Conservation (phyloP, 2,888 invertebrate species). For the Linnaemya tessellans region DNA sequence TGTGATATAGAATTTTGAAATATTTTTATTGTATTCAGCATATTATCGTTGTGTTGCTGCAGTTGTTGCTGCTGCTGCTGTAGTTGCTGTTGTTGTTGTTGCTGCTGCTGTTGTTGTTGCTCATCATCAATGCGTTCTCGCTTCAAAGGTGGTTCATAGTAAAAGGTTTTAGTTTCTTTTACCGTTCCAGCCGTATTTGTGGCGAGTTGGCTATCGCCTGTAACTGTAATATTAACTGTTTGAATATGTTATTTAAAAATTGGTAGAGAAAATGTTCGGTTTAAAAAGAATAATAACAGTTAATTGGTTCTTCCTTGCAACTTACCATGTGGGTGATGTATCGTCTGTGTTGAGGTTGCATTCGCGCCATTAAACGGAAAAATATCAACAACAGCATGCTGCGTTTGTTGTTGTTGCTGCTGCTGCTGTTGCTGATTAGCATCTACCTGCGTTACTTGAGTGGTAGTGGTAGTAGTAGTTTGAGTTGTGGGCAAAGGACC, state of each 20-base stretch:
- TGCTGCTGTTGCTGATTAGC: constrained; percentile 77
- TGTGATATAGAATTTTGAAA: constrained; percentile 81
- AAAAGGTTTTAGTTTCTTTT: constrained; percentile 80
- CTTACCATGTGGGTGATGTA: constrained; percentile 81
- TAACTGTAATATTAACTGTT: constrained; percentile 79
- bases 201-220: constrained; percentile 79
- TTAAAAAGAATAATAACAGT: not conserved
- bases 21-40: constrained; percentile 81
- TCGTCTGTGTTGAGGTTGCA: constrained; percentile 79
- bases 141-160: constrained; percentile 79
- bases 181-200: constrained; percentile 75
- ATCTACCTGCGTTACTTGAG: constrained; percentile 79
- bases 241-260: constrained; percentile 41
- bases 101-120: constrained; percentile 60
- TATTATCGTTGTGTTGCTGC: constrained; percentile 78
- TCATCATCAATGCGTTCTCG: constrained; percentile 80
- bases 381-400: constrained; percentile 80
- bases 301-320: not conserved
- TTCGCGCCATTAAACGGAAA: constrained; percentile 80
- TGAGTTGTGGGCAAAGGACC: constrained; percentile 74
- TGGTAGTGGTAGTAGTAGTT: constrained; percentile 75
- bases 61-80: constrained; percentile 72
- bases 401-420: constrained; percentile 78
- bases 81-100: constrained; percentile 54
- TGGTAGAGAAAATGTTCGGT: not conserved